These are phyloP conservation scores for Scaptomyza graminum DNA, from an alignment of 1,140 invertebrate genomes.

Conservation along the genomic window DNA sequence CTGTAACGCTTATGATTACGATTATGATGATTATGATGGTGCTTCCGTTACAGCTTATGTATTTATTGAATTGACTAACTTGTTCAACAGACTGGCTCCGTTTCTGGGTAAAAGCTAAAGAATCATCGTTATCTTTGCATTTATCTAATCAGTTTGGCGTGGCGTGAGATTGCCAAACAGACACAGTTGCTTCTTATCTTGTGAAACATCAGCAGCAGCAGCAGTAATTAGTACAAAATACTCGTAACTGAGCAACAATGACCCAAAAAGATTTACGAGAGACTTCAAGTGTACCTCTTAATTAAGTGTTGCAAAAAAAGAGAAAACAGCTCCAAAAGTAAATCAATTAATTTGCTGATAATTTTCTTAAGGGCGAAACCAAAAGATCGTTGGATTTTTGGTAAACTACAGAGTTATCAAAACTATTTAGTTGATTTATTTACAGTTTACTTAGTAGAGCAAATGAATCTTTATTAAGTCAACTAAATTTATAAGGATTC, in stretches of 20 bases:
- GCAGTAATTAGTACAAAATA: conserved; percentile 27
- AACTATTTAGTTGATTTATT: not conserved
- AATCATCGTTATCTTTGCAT: conserved; percentile 14
- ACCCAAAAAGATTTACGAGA: conserved; percentile 52
- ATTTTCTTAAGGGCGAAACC: conserved; percentile 5
- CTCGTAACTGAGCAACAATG: conserved; percentile 45
- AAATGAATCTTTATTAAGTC: no score
- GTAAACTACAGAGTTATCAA: not conserved
- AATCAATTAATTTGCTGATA: conserved; percentile 45
- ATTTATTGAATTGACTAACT: conserved; percentile 45
- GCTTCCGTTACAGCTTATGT: conserved; percentile 9
- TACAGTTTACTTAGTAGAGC: no score
- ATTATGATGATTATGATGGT: conserved; percentile 14
- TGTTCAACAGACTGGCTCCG: conserved; percentile 32
- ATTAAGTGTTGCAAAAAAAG: conserved; percentile 47
- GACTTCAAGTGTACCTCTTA: conserved; percentile 38
- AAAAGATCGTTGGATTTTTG: conserved; percentile 11
- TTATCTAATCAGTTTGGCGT: conserved; percentile 40
- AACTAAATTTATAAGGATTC: no score
- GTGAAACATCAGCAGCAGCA: conserved; percentile 14
- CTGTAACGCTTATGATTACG: conserved; percentile 8
- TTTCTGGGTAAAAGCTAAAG: conserved; percentile 4
- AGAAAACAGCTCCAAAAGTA: conserved; percentile 2
- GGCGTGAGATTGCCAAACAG: conserved; percentile 15
- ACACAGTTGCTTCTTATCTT: conserved; percentile 18